Evolutionary conservation across 2,797 vertebrate species (phyloP).

Genomic region (Gobionotothen gibberifrons): DNA sequence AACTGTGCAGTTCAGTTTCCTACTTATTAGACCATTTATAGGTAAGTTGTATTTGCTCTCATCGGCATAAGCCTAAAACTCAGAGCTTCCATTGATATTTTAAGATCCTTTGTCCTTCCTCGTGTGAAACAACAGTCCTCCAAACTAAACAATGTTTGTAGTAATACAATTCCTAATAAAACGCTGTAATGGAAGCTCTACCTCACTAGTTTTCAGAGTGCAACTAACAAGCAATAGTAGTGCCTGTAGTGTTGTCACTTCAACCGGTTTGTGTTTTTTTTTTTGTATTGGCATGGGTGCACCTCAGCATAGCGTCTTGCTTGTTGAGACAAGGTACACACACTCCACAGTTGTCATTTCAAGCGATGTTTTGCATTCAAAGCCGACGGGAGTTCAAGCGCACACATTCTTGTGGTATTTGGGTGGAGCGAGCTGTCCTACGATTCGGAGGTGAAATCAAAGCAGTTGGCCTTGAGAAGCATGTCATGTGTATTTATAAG

Average conservation of each 20-base stretch:
- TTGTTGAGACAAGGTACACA: constrained; percentile 67
- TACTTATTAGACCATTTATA: background rate
- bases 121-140: constrained; percentile 15
- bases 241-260: constrained; percentile 53
- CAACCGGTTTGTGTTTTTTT: constrained; percentile 33
- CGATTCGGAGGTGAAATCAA: constrained; percentile 65
- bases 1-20: background rate
- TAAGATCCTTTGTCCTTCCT: constrained; percentile 17
- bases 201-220: constrained; percentile 56
- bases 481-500: constrained; percentile 25
- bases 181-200: constrained; percentile 71
- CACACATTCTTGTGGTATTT: constrained; percentile 71
- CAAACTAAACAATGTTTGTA: background rate
- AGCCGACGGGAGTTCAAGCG: constrained; percentile 39
- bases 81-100: constrained; percentile 79
- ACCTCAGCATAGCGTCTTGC: constrained; percentile 59
- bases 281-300: constrained; percentile 66
- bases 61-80: constrained; percentile 70
- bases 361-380: constrained; percentile 31
- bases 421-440: constrained; percentile 49
- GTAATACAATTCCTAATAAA: constrained; percentile 13
- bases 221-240: constrained; percentile 71
- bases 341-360: constrained; percentile 40
- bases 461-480: constrained; percentile 64
- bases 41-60: constrained; percentile 7